These are phyloP conservation scores for Aphidoletes aphidimyza DNA, from an alignment of 2,888 invertebrate genomes.

Conservation along the genomic window DNA sequence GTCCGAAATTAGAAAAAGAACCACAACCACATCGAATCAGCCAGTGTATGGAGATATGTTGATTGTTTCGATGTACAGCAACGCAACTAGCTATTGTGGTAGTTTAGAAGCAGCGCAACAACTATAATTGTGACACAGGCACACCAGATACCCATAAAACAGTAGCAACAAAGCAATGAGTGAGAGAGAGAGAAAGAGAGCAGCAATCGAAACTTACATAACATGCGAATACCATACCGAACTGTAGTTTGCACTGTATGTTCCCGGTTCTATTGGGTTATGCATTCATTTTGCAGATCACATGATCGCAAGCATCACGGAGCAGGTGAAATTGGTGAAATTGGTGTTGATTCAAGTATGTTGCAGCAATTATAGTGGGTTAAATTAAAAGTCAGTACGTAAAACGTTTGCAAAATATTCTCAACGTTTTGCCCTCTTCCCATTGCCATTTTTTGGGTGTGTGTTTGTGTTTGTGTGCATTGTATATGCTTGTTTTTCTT, in stretches of 20 bases:
- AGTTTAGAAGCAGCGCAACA: conserved; percentile 1
- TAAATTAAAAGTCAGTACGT: conserved; percentile 45
- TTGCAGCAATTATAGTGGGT: conserved; percentile 10
- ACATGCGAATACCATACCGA: background rate
- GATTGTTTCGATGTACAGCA: background rate
- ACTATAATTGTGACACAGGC: background rate
- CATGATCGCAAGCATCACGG: background rate
- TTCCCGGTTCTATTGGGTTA: background rate
- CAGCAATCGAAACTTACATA: conserved; percentile 16
- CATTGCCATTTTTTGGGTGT: too few species aligned
- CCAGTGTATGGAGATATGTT: conserved; percentile 16
- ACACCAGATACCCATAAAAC: conserved; percentile 1
- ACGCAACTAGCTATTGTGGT: background rate
- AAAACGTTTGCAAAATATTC: background rate
- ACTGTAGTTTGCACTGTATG: conserved; percentile 1
- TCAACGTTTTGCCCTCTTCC: too few species aligned
- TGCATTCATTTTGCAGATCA: background rate
- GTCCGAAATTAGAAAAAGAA: conserved; percentile 52
- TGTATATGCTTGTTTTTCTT: background rate
- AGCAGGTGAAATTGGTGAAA: conserved; percentile 32
- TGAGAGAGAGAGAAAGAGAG: background rate
- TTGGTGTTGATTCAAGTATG: conserved; percentile 43
- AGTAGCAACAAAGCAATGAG: background rate
- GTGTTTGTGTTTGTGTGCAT: too few species aligned
- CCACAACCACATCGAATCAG: conserved; percentile 50